These are phyloP conservation scores for Apoda limacodes DNA, from an alignment of 2,888 invertebrate genomes.

Conservation along the genomic window DNA sequence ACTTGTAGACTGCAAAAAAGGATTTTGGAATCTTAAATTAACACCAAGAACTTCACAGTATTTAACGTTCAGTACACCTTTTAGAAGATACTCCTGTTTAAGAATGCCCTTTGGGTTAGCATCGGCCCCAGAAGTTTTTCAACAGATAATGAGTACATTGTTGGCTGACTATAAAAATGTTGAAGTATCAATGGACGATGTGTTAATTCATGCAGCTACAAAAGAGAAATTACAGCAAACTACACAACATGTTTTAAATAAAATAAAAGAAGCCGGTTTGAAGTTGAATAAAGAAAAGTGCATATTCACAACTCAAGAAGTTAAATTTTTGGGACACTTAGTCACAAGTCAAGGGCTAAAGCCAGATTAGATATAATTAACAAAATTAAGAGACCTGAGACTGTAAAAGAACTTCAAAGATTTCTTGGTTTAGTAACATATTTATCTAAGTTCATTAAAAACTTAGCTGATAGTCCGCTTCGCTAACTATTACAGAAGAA, in stretches of 20 bases:
- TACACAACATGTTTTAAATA: conserved; percentile 8
- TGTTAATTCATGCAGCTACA: conserved; percentile 7
- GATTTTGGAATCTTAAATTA: conserved; percentile 16
- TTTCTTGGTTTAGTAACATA: conserved; percentile 10
- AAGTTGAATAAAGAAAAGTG: conserved; percentile 7
- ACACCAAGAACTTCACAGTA: conserved; percentile 10
- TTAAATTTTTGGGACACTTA: conserved; percentile 10
- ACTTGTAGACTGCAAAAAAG: conserved; percentile 17
- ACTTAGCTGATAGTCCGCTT: conserved; percentile 3
- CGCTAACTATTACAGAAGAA: conserved; percentile 8
- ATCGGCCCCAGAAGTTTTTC: conserved; percentile 22
- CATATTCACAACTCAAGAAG: conserved; percentile 6
- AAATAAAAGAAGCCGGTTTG: conserved; percentile 2
- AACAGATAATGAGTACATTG: conserved; percentile 16
- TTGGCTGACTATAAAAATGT: conserved; percentile 6
- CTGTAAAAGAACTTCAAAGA: conserved; percentile 11
- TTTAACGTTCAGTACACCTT: conserved; percentile 17
- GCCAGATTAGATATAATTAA: conserved; percentile 8
- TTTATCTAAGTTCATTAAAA: conserved; percentile 6
- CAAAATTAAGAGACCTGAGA: conserved; percentile 12
- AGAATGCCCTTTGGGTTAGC: conserved; percentile 19
- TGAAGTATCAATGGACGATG: conserved; percentile 14
- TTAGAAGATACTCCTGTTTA: conserved; percentile 17
- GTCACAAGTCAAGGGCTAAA: conserved; percentile 5
- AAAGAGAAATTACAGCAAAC: conserved; percentile 8